These are phyloP conservation scores for Patagioenas fasciata DNA, from an alignment of 2,113 vertebrate genomes.

Conservation along the genomic window DNA sequence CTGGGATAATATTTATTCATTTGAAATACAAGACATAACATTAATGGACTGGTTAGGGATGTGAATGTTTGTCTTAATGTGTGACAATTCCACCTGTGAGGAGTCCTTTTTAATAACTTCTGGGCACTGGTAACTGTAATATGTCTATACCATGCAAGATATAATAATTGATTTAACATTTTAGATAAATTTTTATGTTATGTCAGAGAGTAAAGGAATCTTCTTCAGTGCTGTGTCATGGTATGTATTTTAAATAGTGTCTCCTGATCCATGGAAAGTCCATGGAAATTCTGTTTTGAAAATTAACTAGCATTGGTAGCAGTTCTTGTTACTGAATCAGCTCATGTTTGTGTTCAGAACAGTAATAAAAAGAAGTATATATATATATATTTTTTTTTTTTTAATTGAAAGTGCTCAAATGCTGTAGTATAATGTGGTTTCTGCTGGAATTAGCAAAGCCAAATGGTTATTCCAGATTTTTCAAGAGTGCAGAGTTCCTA, in stretches of 20 bases:
- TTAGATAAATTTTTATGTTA: neutral
- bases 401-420: neutral
- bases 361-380: too few species aligned
- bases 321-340: neutral
- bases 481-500: neutral
- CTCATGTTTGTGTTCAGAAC: neutral
- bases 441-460: neutral
- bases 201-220: neutral
- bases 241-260: neutral
- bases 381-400: too few species aligned
- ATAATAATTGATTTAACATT: neutral
- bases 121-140: neutral
- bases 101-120: neutral
- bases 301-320: neutral
- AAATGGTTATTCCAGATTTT: neutral
- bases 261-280: neutral
- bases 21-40: neutral
- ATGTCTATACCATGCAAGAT: neutral
- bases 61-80: neutral
- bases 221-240: neutral
- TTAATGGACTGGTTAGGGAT: neutral
- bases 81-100: neutral
- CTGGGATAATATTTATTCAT: constrained; percentile 1
- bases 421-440: neutral
- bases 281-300: neutral